These are phyloP conservation scores for Eleginops maclovinus DNA, from an alignment of 2,113 vertebrate species.

Conservation along the genomic window DNA sequence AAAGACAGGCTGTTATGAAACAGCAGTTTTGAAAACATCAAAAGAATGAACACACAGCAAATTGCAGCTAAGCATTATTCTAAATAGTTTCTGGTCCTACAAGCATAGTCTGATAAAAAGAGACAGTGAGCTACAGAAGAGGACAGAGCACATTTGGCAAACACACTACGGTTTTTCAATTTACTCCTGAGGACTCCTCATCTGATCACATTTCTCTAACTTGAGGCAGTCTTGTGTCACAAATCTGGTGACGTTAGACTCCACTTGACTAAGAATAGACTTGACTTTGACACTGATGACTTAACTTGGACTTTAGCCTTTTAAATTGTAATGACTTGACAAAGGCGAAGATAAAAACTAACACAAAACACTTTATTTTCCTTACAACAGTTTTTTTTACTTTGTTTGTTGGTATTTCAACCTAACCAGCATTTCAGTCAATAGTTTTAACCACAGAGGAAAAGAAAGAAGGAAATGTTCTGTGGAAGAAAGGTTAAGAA, in stretches of 20 bases:
- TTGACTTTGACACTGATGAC: neutral
- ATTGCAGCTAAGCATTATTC: constrained; percentile 26
- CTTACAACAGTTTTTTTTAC: neutral
- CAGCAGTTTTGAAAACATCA: constrained; percentile 45
- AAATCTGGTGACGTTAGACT: constrained; percentile 15
- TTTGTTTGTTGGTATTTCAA: too few species aligned
- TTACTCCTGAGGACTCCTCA: neutral
- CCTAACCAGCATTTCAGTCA: too few species aligned
- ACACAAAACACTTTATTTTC: neutral
- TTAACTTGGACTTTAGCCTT: constrained; percentile 1
- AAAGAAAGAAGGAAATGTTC: too few species aligned
- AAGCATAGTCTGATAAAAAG: constrained; percentile 26
- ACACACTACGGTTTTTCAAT: neutral
- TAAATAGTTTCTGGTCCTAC: constrained; percentile 15
- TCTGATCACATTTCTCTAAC: constrained; percentile 22
- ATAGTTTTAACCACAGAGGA: too few species aligned
- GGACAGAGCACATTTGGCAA: constrained; percentile 25
- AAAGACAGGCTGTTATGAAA: constrained; percentile 56
- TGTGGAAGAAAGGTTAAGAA: too few species aligned
- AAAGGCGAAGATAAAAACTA: neutral
- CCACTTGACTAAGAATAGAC: constrained; percentile 8
- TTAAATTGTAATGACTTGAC: neutral
- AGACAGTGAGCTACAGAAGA: constrained; percentile 16
- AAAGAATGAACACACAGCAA: constrained; percentile 23
- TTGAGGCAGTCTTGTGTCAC: constrained; percentile 17